Base-by-base conservation (phyloP, 2,797 vertebrate species). In the Nothura maculosa region DNA sequence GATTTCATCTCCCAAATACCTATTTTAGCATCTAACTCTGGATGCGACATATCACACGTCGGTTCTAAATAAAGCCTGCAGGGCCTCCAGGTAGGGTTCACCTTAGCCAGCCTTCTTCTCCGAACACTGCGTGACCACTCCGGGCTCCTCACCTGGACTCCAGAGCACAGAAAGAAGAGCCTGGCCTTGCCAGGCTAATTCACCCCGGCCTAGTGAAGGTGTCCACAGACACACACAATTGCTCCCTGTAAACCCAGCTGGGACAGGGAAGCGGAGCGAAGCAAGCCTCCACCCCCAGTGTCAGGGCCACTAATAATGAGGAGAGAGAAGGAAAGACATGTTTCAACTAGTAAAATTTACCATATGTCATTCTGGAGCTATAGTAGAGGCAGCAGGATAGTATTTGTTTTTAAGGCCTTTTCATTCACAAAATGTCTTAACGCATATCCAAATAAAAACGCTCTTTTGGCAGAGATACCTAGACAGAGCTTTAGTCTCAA, bases 181-280 rank as follows among this genome's bases (percentile, higher is more conserved):
- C 28, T 64, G 57, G 11, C 1, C 6, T 24, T 80, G 79, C 42
- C 40, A 28, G 40, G 36, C 24, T 66, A 63, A n/a, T 0, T 11
- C 3, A 0, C 4, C n/a, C 13, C 0, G 1, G 21, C 12, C 34
- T 19, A 36, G 1, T 0, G 32, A 28, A 58, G 3, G 19, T 32
- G 17, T 63, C 1, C 61, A 40, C 55, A 79, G 36, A 25, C 68
- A n/a, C 0, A 3, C 22, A 8, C 45, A 74, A 68, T 55, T 79
- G 27, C 12, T 67, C 43, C 6, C 38, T 78, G 34, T 17, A 55
- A 78, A 25, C 17, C 24, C 1, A 87, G 24, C 48, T 25, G 22
- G 22, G 47, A 24, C 47, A 48, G 22, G 21, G 47, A 48, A 48
- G 13, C 47, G 2, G 2, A 67, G 19, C 22, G 62, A 69, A 80